A percentile compares a stretch with the other conserved stretches of the same genome.
Conservation (phyloP, 2,797 vertebrate species). For the Chaenodraco wilsoni region DNA sequence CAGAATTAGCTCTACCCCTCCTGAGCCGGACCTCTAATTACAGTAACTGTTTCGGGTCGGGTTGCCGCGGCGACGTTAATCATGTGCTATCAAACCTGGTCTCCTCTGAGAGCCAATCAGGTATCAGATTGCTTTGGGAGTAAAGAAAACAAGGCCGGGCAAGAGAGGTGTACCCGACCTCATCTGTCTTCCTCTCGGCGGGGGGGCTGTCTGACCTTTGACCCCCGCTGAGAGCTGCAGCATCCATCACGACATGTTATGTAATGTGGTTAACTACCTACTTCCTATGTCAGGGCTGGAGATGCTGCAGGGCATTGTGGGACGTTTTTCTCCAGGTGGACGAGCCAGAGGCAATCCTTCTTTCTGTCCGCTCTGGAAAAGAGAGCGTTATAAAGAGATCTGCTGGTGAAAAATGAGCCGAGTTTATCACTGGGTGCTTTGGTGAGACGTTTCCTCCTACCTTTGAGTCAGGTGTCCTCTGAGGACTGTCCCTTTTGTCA, state of each 20-base stretch:
- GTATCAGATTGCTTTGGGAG: conserved; percentile 78
- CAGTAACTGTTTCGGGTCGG: conserved; percentile 56
- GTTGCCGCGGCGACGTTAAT: conserved; percentile 68
- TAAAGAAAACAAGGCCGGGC: conserved; percentile 78
- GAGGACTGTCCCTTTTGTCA: conserved; percentile 8
- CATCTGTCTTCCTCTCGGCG: conserved; percentile 81
- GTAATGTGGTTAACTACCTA: conserved; percentile 81
- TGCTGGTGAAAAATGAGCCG: conserved; percentile 62
- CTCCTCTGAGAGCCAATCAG: conserved; percentile 68
- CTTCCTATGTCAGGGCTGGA: conserved; percentile 70
- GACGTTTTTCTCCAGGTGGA: conserved; percentile 61
- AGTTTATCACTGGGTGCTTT: conserved; percentile 54
- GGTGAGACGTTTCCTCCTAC: conserved; percentile 41
- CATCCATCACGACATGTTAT: conserved; percentile 86
- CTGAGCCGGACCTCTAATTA: conserved; percentile 75
- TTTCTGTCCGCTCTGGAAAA: conserved; percentile 41
- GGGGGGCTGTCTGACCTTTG: conserved; percentile 78
- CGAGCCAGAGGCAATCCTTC: conserved; percentile 34
- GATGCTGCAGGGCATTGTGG: conserved; percentile 34
- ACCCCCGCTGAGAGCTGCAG: conserved; percentile 75
- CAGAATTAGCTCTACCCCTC: conserved; percentile 47
- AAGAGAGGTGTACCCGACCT: conserved; percentile 72
- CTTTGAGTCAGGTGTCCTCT: conserved; percentile 17
- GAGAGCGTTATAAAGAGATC: conserved; percentile 57
- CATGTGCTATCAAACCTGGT: conserved; percentile 76